Conservation (phyloP, 2,113 vertebrate genomes). For the Cettia cetti region DNA sequence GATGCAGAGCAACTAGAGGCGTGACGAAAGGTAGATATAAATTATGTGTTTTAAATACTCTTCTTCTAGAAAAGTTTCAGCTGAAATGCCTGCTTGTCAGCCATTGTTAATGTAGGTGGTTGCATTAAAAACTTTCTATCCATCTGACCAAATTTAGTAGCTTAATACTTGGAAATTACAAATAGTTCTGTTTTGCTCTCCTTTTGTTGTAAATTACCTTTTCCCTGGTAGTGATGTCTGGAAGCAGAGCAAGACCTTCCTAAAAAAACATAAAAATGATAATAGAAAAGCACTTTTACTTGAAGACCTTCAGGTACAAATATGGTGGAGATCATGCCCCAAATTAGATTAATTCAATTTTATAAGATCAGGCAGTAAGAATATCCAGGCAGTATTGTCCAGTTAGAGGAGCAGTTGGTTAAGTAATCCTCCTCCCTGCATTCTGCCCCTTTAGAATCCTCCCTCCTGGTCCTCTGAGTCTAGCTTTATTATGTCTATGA, state of each 20-base stretch:
- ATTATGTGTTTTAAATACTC: background rate
- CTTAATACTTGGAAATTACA: background rate
- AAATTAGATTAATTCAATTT: background rate
- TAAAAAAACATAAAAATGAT: background rate
- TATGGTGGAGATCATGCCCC: rapidly evolving
- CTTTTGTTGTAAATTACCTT: background rate
- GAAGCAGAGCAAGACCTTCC: background rate
- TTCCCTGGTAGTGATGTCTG: background rate
- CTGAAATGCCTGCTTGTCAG: background rate
- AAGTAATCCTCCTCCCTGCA: rapidly evolving
- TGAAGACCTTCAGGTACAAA: background rate
- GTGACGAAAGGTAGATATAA: constrained; percentile 85
- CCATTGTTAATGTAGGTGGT: background rate
- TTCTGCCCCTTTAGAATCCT: background rate
- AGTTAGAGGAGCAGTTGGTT: background rate
- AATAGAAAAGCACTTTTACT: background rate
- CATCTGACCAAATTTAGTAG: background rate
- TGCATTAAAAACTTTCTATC: background rate
- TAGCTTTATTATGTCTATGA: rapidly evolving
- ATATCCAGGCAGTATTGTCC: background rate
- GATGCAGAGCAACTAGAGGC: constrained; percentile 90
- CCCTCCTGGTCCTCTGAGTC: background rate
- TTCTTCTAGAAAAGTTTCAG: background rate
- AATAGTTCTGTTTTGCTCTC: background rate
- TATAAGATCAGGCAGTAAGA: background rate